Percentiles rank a stretch among this genome's conserved stretches.
These are phyloP conservation scores for Dynastes hyllus DNA, from an alignment of 2,888 invertebrate species.

Conservation along the genomic window DNA sequence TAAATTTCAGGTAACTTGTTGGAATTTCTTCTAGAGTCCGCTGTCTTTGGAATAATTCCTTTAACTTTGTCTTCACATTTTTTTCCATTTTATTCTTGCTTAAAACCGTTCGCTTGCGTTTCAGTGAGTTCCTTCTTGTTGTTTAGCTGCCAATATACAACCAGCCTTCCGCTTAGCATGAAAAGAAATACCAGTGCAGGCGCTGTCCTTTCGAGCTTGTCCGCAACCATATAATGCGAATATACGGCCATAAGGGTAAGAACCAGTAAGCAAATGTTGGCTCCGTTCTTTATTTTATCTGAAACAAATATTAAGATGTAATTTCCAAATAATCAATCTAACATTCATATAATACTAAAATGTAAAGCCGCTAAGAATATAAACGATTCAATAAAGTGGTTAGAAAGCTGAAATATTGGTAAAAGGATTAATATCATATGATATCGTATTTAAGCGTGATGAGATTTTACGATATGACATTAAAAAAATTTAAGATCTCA, in stretches of 20 bases:
- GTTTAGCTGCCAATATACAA: conserved; percentile 83
- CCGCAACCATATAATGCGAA: conserved; percentile 93
- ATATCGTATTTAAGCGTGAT: too few species aligned
- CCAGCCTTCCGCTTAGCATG: conserved; percentile 91
- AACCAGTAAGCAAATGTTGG: conserved; percentile 87
- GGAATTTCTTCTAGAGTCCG: conserved; percentile 35
- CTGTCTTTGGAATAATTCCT: conserved; percentile 28
- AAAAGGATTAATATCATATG: too few species aligned
- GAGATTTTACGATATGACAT: too few species aligned
- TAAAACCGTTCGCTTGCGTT: conserved; percentile 66
- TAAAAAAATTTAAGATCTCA: too few species aligned
- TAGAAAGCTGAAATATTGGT: too few species aligned
- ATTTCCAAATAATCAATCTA: background rate
- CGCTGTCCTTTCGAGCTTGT: conserved; percentile 92
- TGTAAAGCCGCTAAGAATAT: too few species aligned
- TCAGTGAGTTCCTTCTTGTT: conserved; percentile 69
- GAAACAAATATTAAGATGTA: conserved; percentile 66
- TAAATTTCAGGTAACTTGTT: conserved; percentile 46
- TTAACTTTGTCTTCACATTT: conserved; percentile 16
- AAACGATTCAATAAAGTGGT: too few species aligned
- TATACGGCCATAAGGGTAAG: conserved; percentile 93
- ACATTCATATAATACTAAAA: too few species aligned
- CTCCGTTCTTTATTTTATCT: conserved; percentile 93
- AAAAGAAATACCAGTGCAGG: conserved; percentile 94
- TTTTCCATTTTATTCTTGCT: conserved; percentile 67